Evolutionary conservation across 2,888 invertebrate species (phyloP), one percentile per base, ranked within the genome.

Genomic region (Drosophila mayaguana): DNA sequence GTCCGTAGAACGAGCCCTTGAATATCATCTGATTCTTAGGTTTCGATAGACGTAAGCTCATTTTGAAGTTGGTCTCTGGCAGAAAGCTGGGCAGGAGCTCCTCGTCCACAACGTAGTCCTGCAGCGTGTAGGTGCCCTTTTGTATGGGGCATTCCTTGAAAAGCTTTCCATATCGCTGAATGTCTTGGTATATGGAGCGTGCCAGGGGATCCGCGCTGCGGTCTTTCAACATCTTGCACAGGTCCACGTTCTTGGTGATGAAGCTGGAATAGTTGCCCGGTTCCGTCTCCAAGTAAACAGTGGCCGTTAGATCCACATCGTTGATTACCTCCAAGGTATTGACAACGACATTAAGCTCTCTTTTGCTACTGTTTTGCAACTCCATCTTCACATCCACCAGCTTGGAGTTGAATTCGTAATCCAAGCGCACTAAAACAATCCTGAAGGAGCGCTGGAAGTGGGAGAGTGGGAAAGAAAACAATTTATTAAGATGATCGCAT

Each of bases 1-100:
- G 83, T 0, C 89, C 90, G 63, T 80, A 68, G 3, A 92, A 46
- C 28, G 25, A 60, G 6, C 90, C 89, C 18, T 83, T 77, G 18
- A 91, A 84, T n/a, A 91, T 40, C 36, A 60, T 20, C 0, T 59
- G 76, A 11, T 68, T 50, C 11, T 83, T 84, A 5, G 81, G 38
- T 50, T 61, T 70, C 7, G 40, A 60, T 3, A 88, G n/a, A 1
- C 67, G n/a, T 0, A 92, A 3, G 3, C 18, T 50, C 1, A 75
- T 11, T 28, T 69, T 79, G 56, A 92, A 90, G 38, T 69, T 88
- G 0, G 88, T 78, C 64, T 92, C 92, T 2, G 92, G 92, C 45
- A 91, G 60, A 74, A 83, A 92, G 45, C 89, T 90, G 14, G 92
- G 92, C 57, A 92, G 53, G 55, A 90, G 48, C 62, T 92, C 92